A percentile compares a stretch with the other conserved stretches of the same genome.
Conservation (phyloP, 2,888 invertebrate genomes). For the Microctonus hyperodae region DNA sequence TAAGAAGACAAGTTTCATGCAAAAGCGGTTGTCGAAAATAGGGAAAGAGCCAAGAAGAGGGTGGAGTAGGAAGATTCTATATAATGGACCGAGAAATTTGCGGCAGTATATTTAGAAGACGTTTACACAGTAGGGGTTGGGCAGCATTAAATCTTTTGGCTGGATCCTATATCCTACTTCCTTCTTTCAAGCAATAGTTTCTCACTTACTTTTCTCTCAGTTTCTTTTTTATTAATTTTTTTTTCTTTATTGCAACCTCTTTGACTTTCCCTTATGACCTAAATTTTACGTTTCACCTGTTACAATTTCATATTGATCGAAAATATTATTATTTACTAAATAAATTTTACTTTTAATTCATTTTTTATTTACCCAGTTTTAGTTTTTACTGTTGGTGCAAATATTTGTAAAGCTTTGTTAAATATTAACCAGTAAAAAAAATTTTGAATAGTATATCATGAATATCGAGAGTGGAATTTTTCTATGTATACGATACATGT, state of each 20-base stretch:
- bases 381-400: background rate
- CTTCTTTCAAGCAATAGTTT: slow-evolving; percentile 31
- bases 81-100: slow-evolving; percentile 41
- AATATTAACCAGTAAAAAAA: background rate
- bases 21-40: slow-evolving; percentile 10
- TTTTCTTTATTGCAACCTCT: background rate
- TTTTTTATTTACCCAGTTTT: too few relatives aligned
- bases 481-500: background rate
- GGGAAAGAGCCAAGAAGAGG: slow-evolving; percentile 11
- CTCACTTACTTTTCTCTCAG: slow-evolving; percentile 36
- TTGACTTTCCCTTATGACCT: slow-evolving; percentile 8
- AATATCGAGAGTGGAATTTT: background rate
- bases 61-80: slow-evolving; percentile 35
- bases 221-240: slow-evolving; percentile 7
- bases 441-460: background rate
- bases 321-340: too few relatives aligned
- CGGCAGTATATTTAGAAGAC: slow-evolving; percentile 43
- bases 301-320: background rate
- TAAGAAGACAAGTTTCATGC: background rate
- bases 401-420: background rate
- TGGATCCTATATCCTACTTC: slow-evolving; percentile 11
- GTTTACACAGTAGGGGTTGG: slow-evolving; percentile 45
- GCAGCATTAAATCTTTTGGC: slow-evolving; percentile 42
- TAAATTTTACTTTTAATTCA: too few relatives aligned
- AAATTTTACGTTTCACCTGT: background rate